phyloP scores from a whole-genome alignment of 2,888 invertebrate species.

The Blera fallax region DNA sequence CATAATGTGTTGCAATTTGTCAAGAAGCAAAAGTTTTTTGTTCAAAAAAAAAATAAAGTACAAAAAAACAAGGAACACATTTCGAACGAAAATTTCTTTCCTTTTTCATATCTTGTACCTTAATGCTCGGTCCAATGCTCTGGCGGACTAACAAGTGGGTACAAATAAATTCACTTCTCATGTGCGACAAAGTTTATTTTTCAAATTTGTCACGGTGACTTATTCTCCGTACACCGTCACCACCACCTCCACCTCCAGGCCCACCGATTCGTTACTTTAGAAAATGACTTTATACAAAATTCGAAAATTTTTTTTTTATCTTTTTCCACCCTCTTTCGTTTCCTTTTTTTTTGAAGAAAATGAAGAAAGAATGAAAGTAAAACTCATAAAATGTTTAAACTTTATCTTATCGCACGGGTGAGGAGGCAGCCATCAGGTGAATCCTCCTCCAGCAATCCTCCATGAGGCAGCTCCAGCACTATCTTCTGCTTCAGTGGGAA shows the following conservation, averaged over 20 bases:
- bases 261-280: neutral
- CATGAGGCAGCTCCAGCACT: neutral
- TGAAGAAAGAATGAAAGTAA: neutral
- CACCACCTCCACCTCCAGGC: neutral
- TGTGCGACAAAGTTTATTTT: constrained; percentile 57
- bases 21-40: neutral
- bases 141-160: neutral
- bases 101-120: neutral
- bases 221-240: neutral
- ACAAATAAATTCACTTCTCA: constrained; percentile 45
- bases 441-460: neutral
- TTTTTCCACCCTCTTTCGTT: neutral
- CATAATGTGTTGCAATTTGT: constrained; percentile 28
- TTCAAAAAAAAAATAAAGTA: no score
- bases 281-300: neutral
- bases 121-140: neutral
- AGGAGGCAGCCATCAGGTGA: constrained; percentile 26
- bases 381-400: constrained; percentile 41
- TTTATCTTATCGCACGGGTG: constrained; percentile 33
- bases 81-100: constrained; percentile 2
- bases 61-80: constrained; percentile 16
- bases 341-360: neutral
- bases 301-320: neutral
- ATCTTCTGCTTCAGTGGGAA: neutral
- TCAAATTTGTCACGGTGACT: constrained; percentile 56